Base-by-base conservation (phyloP, 2,113 vertebrate species). In the Nannospalax galili region DNA sequence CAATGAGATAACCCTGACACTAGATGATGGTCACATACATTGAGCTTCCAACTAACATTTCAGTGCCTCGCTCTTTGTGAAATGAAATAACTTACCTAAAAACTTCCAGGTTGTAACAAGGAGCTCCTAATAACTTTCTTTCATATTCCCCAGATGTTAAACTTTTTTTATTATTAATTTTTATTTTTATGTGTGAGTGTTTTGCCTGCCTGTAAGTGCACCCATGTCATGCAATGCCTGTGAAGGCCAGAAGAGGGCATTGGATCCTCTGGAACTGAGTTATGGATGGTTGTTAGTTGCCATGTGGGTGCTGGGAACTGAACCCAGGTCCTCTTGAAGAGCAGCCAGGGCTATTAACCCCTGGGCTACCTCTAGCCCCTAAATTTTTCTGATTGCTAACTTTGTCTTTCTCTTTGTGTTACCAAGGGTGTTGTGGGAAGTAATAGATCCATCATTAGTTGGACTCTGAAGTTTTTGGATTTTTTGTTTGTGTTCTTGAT, bases 11-110 rank as follows among this genome's bases (percentile, higher is more conserved):
- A 74, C 72, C 11, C 12, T 48, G 35, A 58, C 45, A 48, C 24
- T 56, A n/a, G 32, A 48, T 60, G 28, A 81, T 24, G 30, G 70
- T 35, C 35, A 79, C 10, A 20, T 9, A 30, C 7, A 7, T 0
- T 45, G 15, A 52, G 7, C n/a, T 73, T 84, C 22, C 2, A 42
- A 32, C 42, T 42, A 37, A 10, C 0, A 75, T 8, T 91, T 87
- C 67, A 90, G 32, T 79, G 28, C 1, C 22, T 40, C 6, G 22
- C 1, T 65, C 37, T 88, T 93, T 45, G 56, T 40, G 40, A 40
- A 87, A 58, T 93, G 45, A 87, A 94, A 72, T 67, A 58, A 80
- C 35, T 73, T 89, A 7, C 11, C 78, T 58, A 70, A 79, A 94
- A 70, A 84, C 10, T 30, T 42, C 32, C 48, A 90, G 32, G 42